Conservation (phyloP, 1,140 invertebrate genomes). For the Orius insidiosus region DNA sequence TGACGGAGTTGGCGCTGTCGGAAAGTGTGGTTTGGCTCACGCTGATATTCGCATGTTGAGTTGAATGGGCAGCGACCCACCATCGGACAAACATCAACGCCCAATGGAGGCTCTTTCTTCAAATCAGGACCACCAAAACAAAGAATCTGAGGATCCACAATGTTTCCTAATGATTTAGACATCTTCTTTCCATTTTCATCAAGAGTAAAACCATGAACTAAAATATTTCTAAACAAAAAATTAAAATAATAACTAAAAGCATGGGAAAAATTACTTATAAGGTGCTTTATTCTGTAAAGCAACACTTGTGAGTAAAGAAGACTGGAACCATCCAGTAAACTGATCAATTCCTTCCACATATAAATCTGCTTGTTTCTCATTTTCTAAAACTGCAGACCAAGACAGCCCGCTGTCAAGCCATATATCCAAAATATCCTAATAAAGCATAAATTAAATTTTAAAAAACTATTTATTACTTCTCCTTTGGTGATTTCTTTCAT, state of each 20-base stretch:
- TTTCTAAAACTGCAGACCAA: conserved; percentile 57
- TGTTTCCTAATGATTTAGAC: conserved; percentile 97
- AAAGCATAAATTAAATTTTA: too few relatives aligned
- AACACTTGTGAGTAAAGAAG: conserved; percentile 78
- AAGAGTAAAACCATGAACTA: conserved; percentile 90
- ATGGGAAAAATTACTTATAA: conserved; percentile 29
- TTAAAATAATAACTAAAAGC: conserved; percentile 8
- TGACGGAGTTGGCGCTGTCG: conserved; percentile 48
- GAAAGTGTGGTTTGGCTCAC: conserved; percentile 53
- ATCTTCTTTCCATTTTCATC: conserved; percentile 88
- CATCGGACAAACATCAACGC: conserved; percentile 45
- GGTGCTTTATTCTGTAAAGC: conserved; percentile 60
- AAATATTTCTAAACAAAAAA: conserved; percentile 44
- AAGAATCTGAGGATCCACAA: conserved; percentile 63
- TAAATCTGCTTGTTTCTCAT: conserved; percentile 52
- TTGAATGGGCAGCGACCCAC: conserved; percentile 35
- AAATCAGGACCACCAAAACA: conserved; percentile 44
- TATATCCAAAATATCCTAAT: conserved; percentile 90
- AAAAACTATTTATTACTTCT: conserved; percentile 23
- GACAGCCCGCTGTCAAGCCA: conserved; percentile 97
- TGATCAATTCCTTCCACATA: conserved; percentile 95
- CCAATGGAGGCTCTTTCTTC: conserved; percentile 40
- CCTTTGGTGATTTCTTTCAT: conserved; percentile 33
- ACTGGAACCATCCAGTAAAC: conserved; percentile 96
- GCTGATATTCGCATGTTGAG: conserved; percentile 51